Evolutionary conservation across 2,888 invertebrate species (phyloP), one percentile per base, ranked within the genome.

Genomic region (Cheilosia urbana): DNA sequence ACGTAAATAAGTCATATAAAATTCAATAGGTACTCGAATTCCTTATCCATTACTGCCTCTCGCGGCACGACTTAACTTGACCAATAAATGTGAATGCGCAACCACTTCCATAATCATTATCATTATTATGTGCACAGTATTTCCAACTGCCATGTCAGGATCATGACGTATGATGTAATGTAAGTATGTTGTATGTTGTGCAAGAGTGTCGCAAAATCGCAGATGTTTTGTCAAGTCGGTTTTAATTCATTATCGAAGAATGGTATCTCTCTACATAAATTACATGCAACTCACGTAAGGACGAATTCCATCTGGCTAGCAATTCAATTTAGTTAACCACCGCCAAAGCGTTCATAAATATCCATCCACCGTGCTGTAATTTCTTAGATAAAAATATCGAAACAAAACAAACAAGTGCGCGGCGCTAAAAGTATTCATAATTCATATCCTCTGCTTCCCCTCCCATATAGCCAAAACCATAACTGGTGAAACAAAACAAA

Each of bases 371-470:
- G 72, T 62, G 37, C 17, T 47, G 60, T 75, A 62, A 57, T 69
- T 69, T 75, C 73, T 75, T 81, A 63, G 62, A 73, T 68, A 83
- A 77, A 73, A 69, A 21, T 51, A 53, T 21, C 47, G 37, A 47
- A 57, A 45, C 17, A 30, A 68, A 63, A 53, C 71, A 80, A 80
- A 80, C 77, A 80, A 81, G 66, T 58, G 72, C 66, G 62, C 66
- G 76, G 71, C 62, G 66, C 72, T 85, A 80, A 85, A 85, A 85
- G 80, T 81, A 72, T 68, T 81, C 85, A 80, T 85, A 81, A 77
- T 77, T 85, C 85, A 85, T 80, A 57, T 37, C 53, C 57, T 53
- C 53, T 30, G 45, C 45, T 19, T 42, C n/a, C 45, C 42, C 34
- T 11, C 30, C 24, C 17, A n/a, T 9, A n/a, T 49, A 75, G 21